Conservation (phyloP, 2,113 vertebrate species). For the Periophthalmus modestus region DNA sequence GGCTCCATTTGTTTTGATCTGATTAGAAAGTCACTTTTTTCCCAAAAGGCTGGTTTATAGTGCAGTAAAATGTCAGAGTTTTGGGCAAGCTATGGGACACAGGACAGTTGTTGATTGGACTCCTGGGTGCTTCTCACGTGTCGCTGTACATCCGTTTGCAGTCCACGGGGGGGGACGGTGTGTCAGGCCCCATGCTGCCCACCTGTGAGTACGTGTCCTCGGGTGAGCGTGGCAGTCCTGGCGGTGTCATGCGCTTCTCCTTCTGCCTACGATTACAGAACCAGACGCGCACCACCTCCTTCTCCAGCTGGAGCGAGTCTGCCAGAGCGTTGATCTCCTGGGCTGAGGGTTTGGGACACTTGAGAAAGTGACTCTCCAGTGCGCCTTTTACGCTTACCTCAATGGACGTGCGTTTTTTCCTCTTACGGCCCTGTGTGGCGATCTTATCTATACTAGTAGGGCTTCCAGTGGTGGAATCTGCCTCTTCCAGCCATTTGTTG, state of each 20-base stretch:
- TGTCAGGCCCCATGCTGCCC: conserved; percentile 93
- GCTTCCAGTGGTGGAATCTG: conserved; percentile 89
- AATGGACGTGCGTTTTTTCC: conserved; percentile 94
- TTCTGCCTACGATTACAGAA: conserved; percentile 99
- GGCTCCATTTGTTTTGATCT: not conserved
- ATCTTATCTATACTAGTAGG: conserved; percentile 94
- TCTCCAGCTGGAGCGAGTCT: conserved; percentile 89
- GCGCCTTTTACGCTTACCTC: conserved; percentile 94
- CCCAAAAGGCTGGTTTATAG: conserved; percentile 34
- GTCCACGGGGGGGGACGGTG: conserved; percentile 91
- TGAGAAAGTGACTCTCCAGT: conserved; percentile 94
- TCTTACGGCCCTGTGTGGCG: conserved; percentile 89
- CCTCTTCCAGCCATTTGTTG: conserved; percentile 94
- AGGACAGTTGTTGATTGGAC: conserved; percentile 12
- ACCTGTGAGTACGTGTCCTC: conserved; percentile 96
- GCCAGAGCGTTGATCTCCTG: conserved; percentile 94
- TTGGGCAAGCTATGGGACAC: conserved; percentile 7
- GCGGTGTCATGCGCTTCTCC: conserved; percentile 98
- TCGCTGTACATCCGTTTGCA: conserved; percentile 97
- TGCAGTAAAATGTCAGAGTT: conserved; percentile 38
- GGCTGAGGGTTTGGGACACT: conserved; percentile 95
- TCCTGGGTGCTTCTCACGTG: conserved; percentile 65
- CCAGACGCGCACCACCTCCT: conserved; percentile 96
- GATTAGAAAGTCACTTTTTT: conserved; percentile 12
- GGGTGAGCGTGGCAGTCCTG: conserved; percentile 91